A percentile compares a stretch with the other conserved stretches of the same genome.
Evolutionary conservation across 2,113 vertebrate genomes (phyloP).

Genomic region (Myodes glareolus): DNA sequence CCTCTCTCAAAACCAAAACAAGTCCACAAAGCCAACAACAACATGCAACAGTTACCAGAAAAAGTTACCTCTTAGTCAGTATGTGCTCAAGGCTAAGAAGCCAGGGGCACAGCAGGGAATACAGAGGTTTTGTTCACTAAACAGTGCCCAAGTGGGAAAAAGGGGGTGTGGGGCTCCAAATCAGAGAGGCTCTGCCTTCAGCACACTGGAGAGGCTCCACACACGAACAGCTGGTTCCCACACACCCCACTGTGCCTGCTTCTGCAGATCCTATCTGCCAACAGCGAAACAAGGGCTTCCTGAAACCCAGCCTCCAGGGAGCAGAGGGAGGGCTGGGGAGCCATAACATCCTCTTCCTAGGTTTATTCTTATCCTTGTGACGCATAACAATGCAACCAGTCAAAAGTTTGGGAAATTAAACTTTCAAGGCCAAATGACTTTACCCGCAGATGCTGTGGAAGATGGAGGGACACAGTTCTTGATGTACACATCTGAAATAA

Average conservation of each 20-base stretch:
- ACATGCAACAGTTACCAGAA: not conserved
- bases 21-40: not conserved
- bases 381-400: not conserved
- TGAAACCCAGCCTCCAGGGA: not conserved
- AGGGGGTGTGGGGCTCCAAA: not conserved
- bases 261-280: slow-evolving; percentile 40
- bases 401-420: not conserved
- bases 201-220: not conserved
- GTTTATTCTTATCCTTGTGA: not conserved
- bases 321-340: not conserved
- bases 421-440: not conserved
- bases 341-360: not conserved
- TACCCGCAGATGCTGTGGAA: not conserved
- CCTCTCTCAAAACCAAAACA: not conserved
- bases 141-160: no score
- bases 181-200: not conserved
- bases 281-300: slow-evolving; percentile 10
- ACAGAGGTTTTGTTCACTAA: no score
- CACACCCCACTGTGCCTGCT: not conserved
- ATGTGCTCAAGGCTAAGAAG: not conserved
- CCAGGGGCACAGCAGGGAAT: not conserved
- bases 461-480: not conserved
- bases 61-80: not conserved
- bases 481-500: slow-evolving; percentile 17
- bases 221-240: not conserved